Conservation (phyloP, 2,888 invertebrate genomes). For the Trissonchulus sp. region DNA sequence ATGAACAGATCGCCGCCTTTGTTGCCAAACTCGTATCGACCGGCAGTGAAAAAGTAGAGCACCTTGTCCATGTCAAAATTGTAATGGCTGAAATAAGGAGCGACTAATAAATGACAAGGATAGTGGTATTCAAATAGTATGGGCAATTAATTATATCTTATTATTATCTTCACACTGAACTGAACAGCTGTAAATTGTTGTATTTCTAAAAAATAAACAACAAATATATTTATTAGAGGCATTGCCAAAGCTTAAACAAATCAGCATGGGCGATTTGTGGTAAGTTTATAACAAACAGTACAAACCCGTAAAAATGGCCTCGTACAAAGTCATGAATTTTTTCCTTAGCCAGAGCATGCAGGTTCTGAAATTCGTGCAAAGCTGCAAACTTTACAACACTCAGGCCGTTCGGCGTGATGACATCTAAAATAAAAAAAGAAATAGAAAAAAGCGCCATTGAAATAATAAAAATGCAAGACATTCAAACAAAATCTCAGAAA, state of each 20-base stretch:
- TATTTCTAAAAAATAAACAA: too few species aligned
- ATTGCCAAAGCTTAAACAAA: too few species aligned
- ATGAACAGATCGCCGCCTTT: slow-evolving; percentile 99
- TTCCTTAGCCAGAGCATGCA: slow-evolving; percentile 92
- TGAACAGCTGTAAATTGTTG: too few species aligned
- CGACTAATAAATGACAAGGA: too few species aligned
- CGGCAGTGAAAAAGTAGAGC: slow-evolving; percentile 95
- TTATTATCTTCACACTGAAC: too few species aligned
- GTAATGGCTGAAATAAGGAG: slow-evolving; percentile 67
- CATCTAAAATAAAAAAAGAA: slow-evolving; percentile 59
- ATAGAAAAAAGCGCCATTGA: background rate
- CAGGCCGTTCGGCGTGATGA: slow-evolving; percentile 94
- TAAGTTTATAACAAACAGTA: too few species aligned
- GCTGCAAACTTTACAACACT: slow-evolving; percentile 99
- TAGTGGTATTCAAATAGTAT: too few species aligned
- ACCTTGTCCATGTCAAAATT: slow-evolving; percentile 98
- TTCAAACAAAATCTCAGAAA: too few species aligned
- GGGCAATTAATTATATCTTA: too few species aligned
- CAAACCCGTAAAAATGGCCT: slow-evolving; percentile 99
- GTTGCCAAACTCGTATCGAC: slow-evolving; percentile 95
- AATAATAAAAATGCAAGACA: background rate
- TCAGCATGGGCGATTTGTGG: too few species aligned
- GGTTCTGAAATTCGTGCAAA: slow-evolving; percentile 95
- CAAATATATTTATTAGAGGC: too few species aligned
- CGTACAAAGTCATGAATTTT: slow-evolving; percentile 95